These are phyloP conservation scores for Nymphalis c-album DNA, from an alignment of 2,888 invertebrate genomes.

Conservation along the genomic window DNA sequence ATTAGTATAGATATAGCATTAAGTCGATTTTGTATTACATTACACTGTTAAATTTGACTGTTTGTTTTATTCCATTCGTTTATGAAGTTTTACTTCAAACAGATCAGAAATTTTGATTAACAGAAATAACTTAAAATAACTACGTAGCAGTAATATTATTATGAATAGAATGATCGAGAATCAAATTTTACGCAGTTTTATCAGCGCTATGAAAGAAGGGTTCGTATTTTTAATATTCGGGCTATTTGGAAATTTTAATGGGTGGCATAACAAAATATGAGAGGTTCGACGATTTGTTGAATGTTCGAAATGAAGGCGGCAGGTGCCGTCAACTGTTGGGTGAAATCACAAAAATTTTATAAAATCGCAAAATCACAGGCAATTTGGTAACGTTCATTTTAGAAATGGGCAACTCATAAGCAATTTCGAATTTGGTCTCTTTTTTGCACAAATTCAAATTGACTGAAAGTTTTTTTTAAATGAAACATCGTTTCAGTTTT, in stretches of 20 bases:
- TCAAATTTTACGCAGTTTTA: background rate
- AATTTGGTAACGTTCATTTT: conserved; percentile 40
- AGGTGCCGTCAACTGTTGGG: conserved; percentile 44
- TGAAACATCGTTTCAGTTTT: background rate
- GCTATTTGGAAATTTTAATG: conserved; percentile 42
- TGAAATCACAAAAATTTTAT: conserved; percentile 42
- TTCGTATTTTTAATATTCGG: conserved; percentile 36
- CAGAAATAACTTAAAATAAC: too few relatives aligned
- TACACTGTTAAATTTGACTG: too few relatives aligned
- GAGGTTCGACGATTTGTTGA: conserved; percentile 43
- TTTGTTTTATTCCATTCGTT: too few relatives aligned
- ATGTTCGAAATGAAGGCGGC: conserved; percentile 47
- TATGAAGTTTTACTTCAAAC: too few relatives aligned
- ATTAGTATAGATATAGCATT: too few relatives aligned
- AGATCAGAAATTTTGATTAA: too few relatives aligned
- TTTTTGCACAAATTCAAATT: background rate
- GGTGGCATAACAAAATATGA: conserved; percentile 45
- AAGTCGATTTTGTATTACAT: too few relatives aligned
- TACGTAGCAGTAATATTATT: too few relatives aligned
- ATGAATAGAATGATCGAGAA: too few relatives aligned
- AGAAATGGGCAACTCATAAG: conserved; percentile 38
- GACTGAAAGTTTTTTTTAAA: background rate
- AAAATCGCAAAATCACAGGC: conserved; percentile 44
- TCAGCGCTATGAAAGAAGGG: conserved; percentile 1
- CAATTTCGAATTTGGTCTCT: conserved; percentile 14